phyloP scores from a whole-genome alignment of 2,113 vertebrate genomes.

The Cyanistes caeruleus region DNA sequence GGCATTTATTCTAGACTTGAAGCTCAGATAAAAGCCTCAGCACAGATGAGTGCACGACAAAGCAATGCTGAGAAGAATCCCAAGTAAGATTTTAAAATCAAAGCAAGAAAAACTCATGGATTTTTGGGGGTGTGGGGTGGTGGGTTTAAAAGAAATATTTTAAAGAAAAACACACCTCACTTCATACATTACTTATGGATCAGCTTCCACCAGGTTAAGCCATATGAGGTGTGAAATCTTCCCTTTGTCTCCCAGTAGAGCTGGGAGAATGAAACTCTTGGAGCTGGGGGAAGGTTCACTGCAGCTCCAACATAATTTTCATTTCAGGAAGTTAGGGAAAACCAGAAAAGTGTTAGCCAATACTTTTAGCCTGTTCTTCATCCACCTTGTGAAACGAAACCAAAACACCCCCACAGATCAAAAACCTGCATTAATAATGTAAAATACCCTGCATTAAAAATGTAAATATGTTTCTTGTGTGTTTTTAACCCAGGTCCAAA shows the following conservation, averaged over 20 bases:
- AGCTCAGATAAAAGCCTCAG: slow-evolving; percentile 85
- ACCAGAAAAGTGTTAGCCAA: background rate
- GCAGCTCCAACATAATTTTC: background rate
- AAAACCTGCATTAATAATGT: background rate
- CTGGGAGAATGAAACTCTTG: background rate
- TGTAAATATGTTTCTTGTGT: background rate
- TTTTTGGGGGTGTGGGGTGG: background rate
- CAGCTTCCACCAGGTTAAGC: background rate
- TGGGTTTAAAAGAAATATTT: background rate
- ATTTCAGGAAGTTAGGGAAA: background rate
- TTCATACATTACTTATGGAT: background rate
- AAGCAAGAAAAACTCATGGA: background rate
- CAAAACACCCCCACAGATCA: rapidly evolving
- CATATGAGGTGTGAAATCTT: background rate
- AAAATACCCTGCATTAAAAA: background rate
- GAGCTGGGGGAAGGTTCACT: background rate
- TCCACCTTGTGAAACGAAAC: background rate
- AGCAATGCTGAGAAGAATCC: slow-evolving; percentile 83
- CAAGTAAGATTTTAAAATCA: slow-evolving; percentile 65
- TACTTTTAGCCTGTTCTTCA: background rate
- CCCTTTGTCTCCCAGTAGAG: background rate
- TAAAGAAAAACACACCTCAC: rapidly evolving
- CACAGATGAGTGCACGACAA: slow-evolving; percentile 79
- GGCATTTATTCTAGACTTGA: slow-evolving; percentile 92
- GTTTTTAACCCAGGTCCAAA: slow-evolving; percentile 73